These are phyloP conservation scores for Parazoanthus darwini DNA, from an alignment of 92 coral and sea anemone species.

Conservation along the genomic window DNA sequence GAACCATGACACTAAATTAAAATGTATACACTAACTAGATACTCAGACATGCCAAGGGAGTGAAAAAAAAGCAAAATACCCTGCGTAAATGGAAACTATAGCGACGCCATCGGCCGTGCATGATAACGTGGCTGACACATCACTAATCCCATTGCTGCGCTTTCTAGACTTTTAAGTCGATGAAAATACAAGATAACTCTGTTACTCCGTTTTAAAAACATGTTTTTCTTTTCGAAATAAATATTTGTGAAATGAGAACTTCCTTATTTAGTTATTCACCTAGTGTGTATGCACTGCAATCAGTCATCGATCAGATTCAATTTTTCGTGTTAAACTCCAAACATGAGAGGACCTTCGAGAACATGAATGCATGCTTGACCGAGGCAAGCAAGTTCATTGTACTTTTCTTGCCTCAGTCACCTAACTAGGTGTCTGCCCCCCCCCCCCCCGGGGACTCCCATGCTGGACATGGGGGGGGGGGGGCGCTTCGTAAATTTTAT, in stretches of 20 bases:
- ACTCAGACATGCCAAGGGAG: no score
- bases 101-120: no score
- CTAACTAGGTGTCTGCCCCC: not conserved
- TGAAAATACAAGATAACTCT: not conserved
- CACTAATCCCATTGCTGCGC: not conserved
- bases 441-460: no score
- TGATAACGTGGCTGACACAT: not conserved
- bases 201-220: no score
- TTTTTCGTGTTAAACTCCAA: not conserved
- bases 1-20: no score
- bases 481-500: no score
- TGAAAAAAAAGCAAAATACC: no score
- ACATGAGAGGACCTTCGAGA: not conserved
- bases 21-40: no score
- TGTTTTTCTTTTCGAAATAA: no score
- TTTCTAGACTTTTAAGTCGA: not conserved
- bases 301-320: not conserved
- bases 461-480: no score
- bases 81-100: no score
- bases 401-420: no score
- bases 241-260: not conserved
- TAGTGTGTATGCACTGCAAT: not conserved
- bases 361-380: not conserved
- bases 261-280: not conserved
- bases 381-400: not conserved